Percentiles rank a stretch among this genome's conserved stretches.
These are phyloP conservation scores for Caenorhabditis sp. DNA, from an alignment of 2,888 invertebrate genomes.

Conservation along the genomic window DNA sequence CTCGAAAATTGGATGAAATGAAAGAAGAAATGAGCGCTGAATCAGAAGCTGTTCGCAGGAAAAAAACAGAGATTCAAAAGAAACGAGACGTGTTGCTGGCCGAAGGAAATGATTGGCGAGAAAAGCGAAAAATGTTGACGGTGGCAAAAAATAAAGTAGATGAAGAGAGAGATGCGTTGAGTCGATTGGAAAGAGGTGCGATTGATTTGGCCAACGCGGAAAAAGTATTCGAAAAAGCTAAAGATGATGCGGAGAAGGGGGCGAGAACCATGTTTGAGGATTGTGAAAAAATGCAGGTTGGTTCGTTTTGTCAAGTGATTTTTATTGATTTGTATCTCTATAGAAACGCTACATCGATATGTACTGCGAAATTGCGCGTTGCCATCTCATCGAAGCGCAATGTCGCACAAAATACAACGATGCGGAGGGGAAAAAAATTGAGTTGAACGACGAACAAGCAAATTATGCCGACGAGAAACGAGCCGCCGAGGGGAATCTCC, in stretches of 20 bases:
- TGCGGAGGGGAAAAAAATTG: too few relatives aligned
- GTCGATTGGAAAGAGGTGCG: conserved; percentile 6
- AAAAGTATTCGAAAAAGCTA: conserved; percentile 14
- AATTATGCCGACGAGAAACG: background rate
- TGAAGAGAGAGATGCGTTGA: background rate
- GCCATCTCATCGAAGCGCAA: background rate
- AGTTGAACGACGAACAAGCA: too few relatives aligned
- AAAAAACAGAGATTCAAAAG: conserved; percentile 5
- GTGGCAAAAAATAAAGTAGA: conserved; percentile 11
- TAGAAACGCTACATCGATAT: background rate
- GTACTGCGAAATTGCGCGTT: background rate
- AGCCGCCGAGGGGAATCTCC: background rate
- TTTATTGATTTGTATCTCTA: background rate
- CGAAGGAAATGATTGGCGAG: conserved; percentile 10
- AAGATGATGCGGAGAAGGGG: background rate
- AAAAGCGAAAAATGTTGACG: conserved; percentile 7
- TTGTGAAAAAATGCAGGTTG: background rate
- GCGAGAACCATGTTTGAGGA: conserved; percentile 6
- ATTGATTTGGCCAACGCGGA: conserved; percentile 31
- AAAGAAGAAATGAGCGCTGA: background rate
- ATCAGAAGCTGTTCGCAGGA: background rate
- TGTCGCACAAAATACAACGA: background rate
- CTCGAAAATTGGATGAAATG: background rate
- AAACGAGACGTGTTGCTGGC: conserved; percentile 7
- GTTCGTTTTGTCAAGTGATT: background rate